A percentile compares a stretch with the other conserved stretches of the same genome.
Conservation (phyloP, 2,113 vertebrate species). For the Trichechus manatus region DNA sequence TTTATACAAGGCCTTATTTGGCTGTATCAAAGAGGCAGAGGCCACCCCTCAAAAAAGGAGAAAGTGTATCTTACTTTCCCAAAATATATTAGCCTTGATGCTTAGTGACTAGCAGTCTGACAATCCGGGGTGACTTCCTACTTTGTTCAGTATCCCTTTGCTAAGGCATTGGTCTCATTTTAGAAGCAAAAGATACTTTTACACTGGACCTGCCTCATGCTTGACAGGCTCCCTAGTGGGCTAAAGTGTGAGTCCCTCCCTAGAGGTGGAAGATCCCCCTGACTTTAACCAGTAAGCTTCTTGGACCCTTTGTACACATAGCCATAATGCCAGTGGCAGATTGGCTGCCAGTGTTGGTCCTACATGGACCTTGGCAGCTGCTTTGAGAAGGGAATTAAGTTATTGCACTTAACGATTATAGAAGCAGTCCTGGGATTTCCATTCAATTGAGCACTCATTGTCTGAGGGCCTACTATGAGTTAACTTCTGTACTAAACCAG, state of each 20-base stretch:
- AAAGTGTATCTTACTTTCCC: constrained; percentile 1
- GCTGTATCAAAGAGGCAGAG: constrained; percentile 27
- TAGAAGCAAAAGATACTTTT: constrained; percentile 53
- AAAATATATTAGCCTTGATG: background rate
- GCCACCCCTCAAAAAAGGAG: constrained; percentile 43
- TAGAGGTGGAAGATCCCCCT: background rate
- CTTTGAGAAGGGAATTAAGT: background rate
- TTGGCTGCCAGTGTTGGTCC: background rate
- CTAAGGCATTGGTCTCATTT: constrained; percentile 47
- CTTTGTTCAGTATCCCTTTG: constrained; percentile 58
- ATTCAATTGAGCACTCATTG: background rate
- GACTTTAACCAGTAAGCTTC: background rate
- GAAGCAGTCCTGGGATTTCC: background rate
- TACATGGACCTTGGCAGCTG: background rate
- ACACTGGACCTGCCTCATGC: background rate
- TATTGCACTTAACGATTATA: background rate
- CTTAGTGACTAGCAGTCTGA: constrained; percentile 13
- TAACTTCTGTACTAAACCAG: background rate
- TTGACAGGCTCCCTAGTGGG: background rate
- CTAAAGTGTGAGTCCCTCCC: background rate
- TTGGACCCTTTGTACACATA: background rate
- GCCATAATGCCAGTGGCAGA: background rate
- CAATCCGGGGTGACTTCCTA: background rate
- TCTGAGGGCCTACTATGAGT: background rate
- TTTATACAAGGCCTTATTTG: background rate